These are phyloP conservation scores for Caenorhabditis doughertyi DNA, from an alignment of 2,888 invertebrate genomes.

Conservation along the genomic window DNA sequence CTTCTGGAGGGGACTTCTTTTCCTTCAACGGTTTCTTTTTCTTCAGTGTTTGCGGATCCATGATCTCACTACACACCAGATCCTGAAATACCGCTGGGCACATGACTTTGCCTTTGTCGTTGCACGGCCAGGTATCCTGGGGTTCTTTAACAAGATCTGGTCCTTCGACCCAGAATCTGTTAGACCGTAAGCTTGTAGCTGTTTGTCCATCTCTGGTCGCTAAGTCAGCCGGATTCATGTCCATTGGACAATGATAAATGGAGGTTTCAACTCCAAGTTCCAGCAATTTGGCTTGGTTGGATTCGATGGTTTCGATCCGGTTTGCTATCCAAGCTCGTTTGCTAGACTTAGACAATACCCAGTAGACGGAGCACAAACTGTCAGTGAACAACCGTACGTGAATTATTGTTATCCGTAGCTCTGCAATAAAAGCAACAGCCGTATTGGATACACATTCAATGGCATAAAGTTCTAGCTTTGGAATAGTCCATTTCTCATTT, in stretches of 20 bases:
- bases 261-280: background rate
- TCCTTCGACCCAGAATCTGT: constrained; percentile 53
- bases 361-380: background rate
- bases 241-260: constrained; percentile 64
- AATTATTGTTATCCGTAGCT: background rate
- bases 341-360: background rate
- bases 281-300: background rate
- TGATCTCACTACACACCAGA: background rate
- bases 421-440: background rate
- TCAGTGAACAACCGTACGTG: background rate
- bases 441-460: background rate
- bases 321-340: background rate
- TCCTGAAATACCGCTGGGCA: constrained; percentile 1
- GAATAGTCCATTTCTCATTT: constrained; percentile 11
- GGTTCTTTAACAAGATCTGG: constrained; percentile 27
- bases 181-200: constrained; percentile 23
- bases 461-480: constrained; percentile 6
- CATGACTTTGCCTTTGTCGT: background rate
- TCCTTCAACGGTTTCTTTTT: background rate
- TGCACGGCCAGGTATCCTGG: constrained; percentile 5
- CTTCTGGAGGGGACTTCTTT: too few relatives aligned
- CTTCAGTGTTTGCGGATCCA: background rate
- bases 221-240: constrained; percentile 78
- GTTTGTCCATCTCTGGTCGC: constrained; percentile 69
- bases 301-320: background rate